Percentiles rank a stretch among this genome's conserved stretches.
These are phyloP conservation scores for Pecten maximus DNA, from an alignment of 2,888 invertebrate genomes.

Conservation along the genomic window DNA sequence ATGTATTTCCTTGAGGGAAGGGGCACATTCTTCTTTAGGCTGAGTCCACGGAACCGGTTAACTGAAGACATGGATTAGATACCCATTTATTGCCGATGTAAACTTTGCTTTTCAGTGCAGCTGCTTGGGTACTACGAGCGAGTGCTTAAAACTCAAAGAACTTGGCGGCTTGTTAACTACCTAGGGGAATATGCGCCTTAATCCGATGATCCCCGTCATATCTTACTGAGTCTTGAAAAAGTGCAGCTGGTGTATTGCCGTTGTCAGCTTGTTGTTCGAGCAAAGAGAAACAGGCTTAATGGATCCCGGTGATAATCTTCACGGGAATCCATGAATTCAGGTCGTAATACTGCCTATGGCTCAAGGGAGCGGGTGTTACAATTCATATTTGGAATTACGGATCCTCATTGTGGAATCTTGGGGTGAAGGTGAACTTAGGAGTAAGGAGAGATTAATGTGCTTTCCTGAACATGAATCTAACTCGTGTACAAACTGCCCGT, in stretches of 20 bases:
- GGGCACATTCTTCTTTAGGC: neutral
- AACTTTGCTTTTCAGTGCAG: constrained; percentile 41
- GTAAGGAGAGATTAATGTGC: constrained; percentile 56
- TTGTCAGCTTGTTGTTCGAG: constrained; percentile 60
- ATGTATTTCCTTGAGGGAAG: neutral
- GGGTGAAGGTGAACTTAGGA: constrained; percentile 66
- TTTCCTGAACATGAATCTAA: constrained; percentile 83
- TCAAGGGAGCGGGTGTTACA: constrained; percentile 88
- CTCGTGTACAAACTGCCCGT: constrained; percentile 91
- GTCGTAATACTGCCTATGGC: constrained; percentile 89
- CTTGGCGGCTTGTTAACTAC: constrained; percentile 67
- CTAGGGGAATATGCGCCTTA: constrained; percentile 70
- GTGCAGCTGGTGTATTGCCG: constrained; percentile 65
- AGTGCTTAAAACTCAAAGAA: constrained; percentile 67
- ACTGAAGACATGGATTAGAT: constrained; percentile 68
- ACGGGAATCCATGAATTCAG: constrained; percentile 86
- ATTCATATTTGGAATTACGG: constrained; percentile 76
- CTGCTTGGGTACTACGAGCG: constrained; percentile 61
- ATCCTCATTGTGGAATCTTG: constrained; percentile 34
- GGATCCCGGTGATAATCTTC: constrained; percentile 83
- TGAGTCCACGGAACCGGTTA: constrained; percentile 48
- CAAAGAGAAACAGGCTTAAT: constrained; percentile 46
- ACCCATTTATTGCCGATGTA: constrained; percentile 66
- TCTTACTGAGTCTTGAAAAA: constrained; percentile 43
- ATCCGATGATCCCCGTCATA: constrained; percentile 56